Conservation (phyloP, 2,797 vertebrate species). For the Champsocephalus esox region DNA sequence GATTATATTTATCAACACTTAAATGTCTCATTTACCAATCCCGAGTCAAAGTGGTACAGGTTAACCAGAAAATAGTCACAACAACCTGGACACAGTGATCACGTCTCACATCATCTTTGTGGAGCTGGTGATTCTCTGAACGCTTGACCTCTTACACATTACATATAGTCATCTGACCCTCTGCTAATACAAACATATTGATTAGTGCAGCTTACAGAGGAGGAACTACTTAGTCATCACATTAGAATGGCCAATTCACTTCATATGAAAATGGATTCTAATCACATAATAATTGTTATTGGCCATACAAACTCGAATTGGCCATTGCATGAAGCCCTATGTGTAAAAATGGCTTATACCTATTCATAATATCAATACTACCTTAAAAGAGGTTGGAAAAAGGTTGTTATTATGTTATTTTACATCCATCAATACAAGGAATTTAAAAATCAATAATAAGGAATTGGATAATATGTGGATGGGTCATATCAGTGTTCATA, state of each 20-base stretch:
- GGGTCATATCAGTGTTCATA: constrained; percentile 6
- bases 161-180: background rate
- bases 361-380: background rate
- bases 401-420: background rate
- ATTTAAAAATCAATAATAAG: constrained; percentile 9
- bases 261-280: constrained; percentile 2
- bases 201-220: background rate
- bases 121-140: background rate
- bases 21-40: no score
- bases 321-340: background rate
- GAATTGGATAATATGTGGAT: background rate
- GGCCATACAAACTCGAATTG: background rate
- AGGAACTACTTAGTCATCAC: constrained; percentile 2
- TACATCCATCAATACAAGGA: constrained; percentile 10
- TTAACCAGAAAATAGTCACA: no score
- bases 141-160: background rate
- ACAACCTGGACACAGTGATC: no score
- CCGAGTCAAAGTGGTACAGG: no score
- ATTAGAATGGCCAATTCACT: background rate
- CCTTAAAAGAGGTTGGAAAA: background rate
- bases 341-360: background rate
- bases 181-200: constrained; percentile 4
- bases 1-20: no score
- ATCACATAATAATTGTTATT: constrained; percentile 1
- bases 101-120: background rate